Conservation (phyloP, 37 sponge, comb jelly and placozoan species). For the Ephydatia muelleri region DNA sequence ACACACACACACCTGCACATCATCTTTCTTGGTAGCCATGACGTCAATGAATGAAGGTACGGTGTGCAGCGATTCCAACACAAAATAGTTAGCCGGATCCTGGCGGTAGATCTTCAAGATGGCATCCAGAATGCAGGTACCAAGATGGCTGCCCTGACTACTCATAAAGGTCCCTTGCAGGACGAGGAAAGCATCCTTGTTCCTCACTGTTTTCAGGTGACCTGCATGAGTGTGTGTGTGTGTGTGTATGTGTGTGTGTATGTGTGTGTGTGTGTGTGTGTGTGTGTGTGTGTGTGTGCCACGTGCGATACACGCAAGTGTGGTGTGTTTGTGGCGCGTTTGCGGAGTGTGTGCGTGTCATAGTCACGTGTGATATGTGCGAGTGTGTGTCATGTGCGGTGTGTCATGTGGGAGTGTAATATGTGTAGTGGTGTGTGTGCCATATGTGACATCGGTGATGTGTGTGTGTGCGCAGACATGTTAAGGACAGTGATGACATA, state of each 20-base stretch:
- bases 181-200: slow-evolving; percentile 71
- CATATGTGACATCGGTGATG: too few species aligned
- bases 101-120: slow-evolving; percentile 64
- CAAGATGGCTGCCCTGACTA: slow-evolving; percentile 37
- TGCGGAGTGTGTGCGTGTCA: not conserved
- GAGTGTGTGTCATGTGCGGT: not conserved
- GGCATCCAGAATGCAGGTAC: slow-evolving; percentile 49
- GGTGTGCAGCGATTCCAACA: slow-evolving; percentile 64
- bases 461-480: too few species aligned
- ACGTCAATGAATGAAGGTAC: slow-evolving; percentile 61
- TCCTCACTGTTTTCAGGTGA: slow-evolving; percentile 46
- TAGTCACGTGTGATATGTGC: not conserved
- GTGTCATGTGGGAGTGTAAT: not conserved
- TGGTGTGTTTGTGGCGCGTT: not conserved
- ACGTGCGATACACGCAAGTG: not conserved
- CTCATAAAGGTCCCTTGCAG: slow-evolving; percentile 56
- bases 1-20: slow-evolving; percentile 50
- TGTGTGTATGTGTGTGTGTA: slow-evolving; percentile 11
- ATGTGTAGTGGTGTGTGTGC: not conserved
- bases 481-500: too few species aligned
- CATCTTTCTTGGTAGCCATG: slow-evolving; percentile 34
- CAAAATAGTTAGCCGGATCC: slow-evolving; percentile 87
- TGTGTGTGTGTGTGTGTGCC: not conserved
- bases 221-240: not conserved
- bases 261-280: slow-evolving; percentile 6